Conservation (phyloP, 2,113 vertebrate species). For the Synodontis membranacea region DNA sequence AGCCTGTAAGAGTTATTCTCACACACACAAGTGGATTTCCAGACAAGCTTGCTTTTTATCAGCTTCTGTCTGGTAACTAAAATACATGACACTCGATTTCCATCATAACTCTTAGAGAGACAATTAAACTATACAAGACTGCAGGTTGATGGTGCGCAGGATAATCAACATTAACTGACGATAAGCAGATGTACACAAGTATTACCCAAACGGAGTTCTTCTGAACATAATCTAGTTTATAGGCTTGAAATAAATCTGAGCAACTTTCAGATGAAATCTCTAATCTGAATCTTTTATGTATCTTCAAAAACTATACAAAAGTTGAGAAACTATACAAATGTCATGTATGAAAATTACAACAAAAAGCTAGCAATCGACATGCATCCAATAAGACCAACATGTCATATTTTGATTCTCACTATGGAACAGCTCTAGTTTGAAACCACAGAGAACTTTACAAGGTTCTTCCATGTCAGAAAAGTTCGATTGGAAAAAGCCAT, state of each 20-base stretch:
- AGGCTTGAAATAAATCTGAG: background rate
- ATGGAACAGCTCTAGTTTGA: constrained; percentile 40
- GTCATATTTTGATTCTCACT: background rate
- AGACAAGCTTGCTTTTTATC: constrained; percentile 4
- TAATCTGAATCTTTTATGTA: background rate
- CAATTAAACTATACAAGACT: background rate
- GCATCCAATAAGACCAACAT: background rate
- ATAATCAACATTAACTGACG: background rate
- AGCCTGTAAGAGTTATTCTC: constrained; percentile 14
- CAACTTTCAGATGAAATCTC: background rate
- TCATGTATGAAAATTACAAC: background rate
- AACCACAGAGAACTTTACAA: constrained; percentile 45
- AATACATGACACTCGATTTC: background rate
- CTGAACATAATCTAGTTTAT: background rate
- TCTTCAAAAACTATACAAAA: background rate
- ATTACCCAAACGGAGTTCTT: background rate
- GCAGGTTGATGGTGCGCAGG: background rate
- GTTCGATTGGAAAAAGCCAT: constrained; percentile 13
- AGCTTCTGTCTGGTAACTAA: background rate
- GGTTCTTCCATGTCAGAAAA: constrained; percentile 29
- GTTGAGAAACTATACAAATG: background rate
- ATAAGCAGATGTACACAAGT: background rate
- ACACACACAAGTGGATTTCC: constrained; percentile 26
- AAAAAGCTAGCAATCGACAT: background rate
- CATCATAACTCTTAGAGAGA: background rate